Base-by-base conservation (phyloP, 2,113 vertebrate species). In the Silurus meridionalis region DNA sequence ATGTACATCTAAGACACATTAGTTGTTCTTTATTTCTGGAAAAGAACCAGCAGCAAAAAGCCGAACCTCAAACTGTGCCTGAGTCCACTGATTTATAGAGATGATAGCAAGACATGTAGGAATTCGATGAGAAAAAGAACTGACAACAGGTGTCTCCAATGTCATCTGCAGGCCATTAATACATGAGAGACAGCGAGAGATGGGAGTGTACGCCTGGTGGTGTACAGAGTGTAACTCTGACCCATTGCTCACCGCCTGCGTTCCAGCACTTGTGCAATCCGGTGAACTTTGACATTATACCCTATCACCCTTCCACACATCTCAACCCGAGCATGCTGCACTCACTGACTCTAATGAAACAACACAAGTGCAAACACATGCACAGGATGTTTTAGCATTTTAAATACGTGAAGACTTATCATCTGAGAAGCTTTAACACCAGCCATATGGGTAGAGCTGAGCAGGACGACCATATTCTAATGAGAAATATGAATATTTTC, bases 241-340 rank as follows among this genome's bases (percentile, higher is more conserved):
- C 84, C 69, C 85, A 90, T 66, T 84, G 72, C 71, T 75, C 66
- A 74, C 85, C 85, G 60, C 83, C 85, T 66, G n/a, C 48, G 84
- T 37, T 55, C 52, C 28, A 72, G 1, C 64, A 60, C 69, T 90
- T 89, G 63, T 69, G 57, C 85, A 86, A 90, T 53, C 74, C 19
- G 28, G 4, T 83, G 77, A 89, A 88, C 85, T 90, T 87, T 89
- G 50, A 61, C 53, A 77, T 88, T 83, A 83, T 71, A 75, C 66
- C 75, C 87, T 48, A 17, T 60, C 15, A 37, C 69, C 74, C 53
- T 14, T 72, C 60, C 67, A 82, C 84, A 63, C 14, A 78, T 50
- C 67, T 77, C 78, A 82, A 52, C 5, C 25, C 17, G 60, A 57
- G 57, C 66, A 55, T 25, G 75, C 3, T 5, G 48, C 69, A 55